A percentile compares a stretch with the other conserved stretches of the same genome.
Evolutionary conservation across 2,113 vertebrate species (phyloP).

Genomic region (Myrmecobius fasciatus): DNA sequence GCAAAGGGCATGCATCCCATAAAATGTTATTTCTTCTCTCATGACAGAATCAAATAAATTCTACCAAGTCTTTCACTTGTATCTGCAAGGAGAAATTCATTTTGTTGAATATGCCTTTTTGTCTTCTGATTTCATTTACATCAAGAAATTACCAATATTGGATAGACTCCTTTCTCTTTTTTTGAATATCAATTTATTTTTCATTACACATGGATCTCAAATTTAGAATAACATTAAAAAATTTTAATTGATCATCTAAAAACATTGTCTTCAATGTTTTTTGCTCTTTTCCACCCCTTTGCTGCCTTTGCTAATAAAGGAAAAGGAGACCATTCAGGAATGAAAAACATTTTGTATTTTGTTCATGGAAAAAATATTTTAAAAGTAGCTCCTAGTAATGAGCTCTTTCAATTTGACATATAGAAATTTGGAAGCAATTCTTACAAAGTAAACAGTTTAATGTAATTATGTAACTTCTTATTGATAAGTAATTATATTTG

Average conservation of each 20-base stretch:
- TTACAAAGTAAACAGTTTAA: neutral
- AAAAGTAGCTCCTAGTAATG: neutral
- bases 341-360: neutral
- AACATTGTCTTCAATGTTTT: neutral
- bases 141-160: neutral
- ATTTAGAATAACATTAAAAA: neutral
- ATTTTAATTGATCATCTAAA: neutral
- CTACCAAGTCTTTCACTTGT: neutral
- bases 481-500: constrained; percentile 48
- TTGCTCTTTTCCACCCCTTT: neutral
- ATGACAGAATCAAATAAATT: neutral
- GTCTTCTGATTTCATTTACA: neutral
- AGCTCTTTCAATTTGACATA: neutral
- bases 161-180: neutral
- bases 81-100: neutral
- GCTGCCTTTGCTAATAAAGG: neutral
- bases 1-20: neutral
- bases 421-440: neutral
- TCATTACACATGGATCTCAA: neutral
- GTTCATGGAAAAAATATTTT: neutral
- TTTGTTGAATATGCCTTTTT: neutral
- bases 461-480: constrained; percentile 24
- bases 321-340: neutral
- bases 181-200: neutral
- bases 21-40: neutral